These are phyloP conservation scores for Tor tambroides DNA, from an alignment of 2,113 vertebrate genomes.

Conservation along the genomic window DNA sequence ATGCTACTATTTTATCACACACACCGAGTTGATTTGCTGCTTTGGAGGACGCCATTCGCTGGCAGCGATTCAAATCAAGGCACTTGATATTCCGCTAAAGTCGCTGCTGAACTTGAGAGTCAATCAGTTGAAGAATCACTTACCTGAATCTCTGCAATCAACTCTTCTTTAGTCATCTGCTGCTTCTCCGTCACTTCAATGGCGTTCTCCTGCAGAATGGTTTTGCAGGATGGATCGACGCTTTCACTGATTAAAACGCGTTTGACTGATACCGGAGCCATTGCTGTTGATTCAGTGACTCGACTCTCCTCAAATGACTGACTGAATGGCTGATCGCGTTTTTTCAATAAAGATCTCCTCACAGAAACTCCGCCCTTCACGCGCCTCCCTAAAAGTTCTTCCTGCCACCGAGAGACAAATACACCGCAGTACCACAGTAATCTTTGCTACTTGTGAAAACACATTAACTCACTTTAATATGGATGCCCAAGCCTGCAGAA, in stretches of 20 bases:
- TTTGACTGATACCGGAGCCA: conserved; percentile 82
- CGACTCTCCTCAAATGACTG: not conserved
- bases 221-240: conserved; percentile 87
- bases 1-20: not conserved
- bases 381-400: not conserved
- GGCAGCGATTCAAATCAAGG: not conserved
- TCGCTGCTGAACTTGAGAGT: not conserved
- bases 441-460: too few relatives aligned
- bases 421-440: too few relatives aligned
- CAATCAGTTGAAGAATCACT: not conserved
- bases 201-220: conserved; percentile 86
- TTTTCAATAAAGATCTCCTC: conserved; percentile 61
- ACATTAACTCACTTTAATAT: too few relatives aligned
- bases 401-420: not conserved
- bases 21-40: not conserved
- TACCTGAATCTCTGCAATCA: conserved; percentile 89
- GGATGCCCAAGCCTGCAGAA: not conserved
- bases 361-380: conserved; percentile 2
- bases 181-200: conserved; percentile 87
- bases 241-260: conserved; percentile 90
- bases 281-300: conserved; percentile 59
- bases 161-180: conserved; percentile 83
- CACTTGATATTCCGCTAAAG: not conserved
- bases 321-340: not conserved
- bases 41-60: not conserved